Evolutionary conservation across 2,113 vertebrate genomes (phyloP).

Genomic region (Cephalopholis sonnerati): DNA sequence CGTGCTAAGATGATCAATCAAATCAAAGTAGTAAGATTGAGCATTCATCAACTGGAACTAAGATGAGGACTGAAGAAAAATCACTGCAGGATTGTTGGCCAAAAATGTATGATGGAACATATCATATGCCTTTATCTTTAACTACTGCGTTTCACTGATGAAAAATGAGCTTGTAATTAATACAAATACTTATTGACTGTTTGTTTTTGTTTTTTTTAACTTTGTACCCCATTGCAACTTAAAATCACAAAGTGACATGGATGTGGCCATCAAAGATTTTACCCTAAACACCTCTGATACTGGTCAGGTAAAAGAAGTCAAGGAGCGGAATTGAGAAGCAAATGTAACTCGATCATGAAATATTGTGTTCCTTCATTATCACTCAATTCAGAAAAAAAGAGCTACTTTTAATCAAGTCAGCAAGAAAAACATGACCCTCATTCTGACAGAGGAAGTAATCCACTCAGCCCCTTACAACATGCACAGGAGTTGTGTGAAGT

Average conservation of each 20-base stretch:
- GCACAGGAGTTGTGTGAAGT: constrained; percentile 51
- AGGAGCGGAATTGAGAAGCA: constrained; percentile 1
- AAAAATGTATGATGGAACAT: background rate
- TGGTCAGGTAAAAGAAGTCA: background rate
- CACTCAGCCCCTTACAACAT: constrained; percentile 34
- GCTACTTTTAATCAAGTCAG: constrained; percentile 11
- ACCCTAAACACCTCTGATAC: background rate
- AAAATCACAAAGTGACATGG: background rate
- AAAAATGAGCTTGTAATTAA: background rate
- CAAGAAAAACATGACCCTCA: constrained; percentile 2
- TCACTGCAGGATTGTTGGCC: background rate
- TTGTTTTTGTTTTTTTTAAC: background rate
- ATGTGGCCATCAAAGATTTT: background rate
- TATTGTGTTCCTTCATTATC: background rate
- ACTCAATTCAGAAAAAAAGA: background rate
- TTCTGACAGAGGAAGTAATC: constrained; percentile 35
- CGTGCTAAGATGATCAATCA: too few relatives aligned
- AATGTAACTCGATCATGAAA: background rate
- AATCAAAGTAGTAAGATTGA: background rate
- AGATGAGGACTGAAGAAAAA: background rate
- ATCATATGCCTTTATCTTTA: background rate
- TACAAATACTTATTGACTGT: background rate
- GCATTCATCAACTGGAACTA: background rate
- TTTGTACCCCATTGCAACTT: background rate
- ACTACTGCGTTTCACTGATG: background rate